These are phyloP conservation scores for Andrena bucephala DNA, from an alignment of 2,888 invertebrate genomes.

Conservation along the genomic window DNA sequence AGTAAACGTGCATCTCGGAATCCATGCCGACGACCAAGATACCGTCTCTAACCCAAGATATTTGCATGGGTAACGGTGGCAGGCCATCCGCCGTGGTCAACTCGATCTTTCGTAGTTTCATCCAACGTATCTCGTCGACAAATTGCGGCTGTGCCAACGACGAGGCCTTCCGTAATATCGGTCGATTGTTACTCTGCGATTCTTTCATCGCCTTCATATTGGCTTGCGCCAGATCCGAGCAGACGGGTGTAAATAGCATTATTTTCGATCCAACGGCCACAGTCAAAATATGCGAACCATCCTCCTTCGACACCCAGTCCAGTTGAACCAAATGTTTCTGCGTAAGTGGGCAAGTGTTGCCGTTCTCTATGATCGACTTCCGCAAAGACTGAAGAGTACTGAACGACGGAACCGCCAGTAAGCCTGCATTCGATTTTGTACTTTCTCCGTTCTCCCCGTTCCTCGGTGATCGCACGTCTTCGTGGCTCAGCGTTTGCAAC, in stretches of 20 bases:
- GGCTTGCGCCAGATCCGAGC: conserved; percentile 97
- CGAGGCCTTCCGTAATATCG: conserved; percentile 95
- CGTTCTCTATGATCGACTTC: conserved; percentile 95
- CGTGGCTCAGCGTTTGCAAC: conserved; percentile 92
- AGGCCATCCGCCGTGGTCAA: conserved; percentile 97
- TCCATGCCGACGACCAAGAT: conserved; percentile 99
- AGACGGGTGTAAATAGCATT: conserved; percentile 96
- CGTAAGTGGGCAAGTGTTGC: conserved; percentile 95
- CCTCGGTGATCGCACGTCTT: conserved; percentile 89
- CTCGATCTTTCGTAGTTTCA: conserved; percentile 96
- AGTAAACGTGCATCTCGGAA: conserved; percentile 99
- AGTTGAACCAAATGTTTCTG: conserved; percentile 97
- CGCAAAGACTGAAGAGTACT: conserved; percentile 95
- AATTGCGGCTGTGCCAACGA: conserved; percentile 95
- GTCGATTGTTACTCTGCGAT: conserved; percentile 93
- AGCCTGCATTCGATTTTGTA: conserved; percentile 85
- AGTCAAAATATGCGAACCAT: conserved; percentile 98
- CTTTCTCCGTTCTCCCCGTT: conserved; percentile 87
- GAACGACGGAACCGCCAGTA: conserved; percentile 95
- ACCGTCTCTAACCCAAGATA: conserved; percentile 99
- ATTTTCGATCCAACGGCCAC: conserved; percentile 98
- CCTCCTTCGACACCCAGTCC: conserved; percentile 99
- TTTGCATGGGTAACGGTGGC: conserved; percentile 98
- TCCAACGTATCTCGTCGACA: conserved; percentile 97
- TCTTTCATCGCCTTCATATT: conserved; percentile 97